These are phyloP conservation scores for Meteorus cinctellus DNA, from an alignment of 2,888 invertebrate genomes.

Conservation along the genomic window DNA sequence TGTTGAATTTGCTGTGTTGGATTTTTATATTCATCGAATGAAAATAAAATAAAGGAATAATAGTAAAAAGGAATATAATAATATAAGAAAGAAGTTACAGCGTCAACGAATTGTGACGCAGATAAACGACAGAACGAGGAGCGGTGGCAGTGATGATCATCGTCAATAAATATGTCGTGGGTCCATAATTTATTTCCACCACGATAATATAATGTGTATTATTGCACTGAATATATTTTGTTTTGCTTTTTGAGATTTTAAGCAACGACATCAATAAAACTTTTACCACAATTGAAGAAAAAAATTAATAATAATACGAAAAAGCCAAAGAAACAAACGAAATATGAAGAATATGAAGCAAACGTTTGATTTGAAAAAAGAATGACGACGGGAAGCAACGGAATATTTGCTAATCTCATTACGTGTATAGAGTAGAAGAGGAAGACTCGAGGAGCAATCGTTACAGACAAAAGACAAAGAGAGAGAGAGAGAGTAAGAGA, in stretches of 20 bases:
- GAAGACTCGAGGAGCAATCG: conserved; percentile 21
- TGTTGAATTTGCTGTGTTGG: background rate
- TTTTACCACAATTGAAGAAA: background rate
- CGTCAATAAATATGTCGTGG: conserved; percentile 16
- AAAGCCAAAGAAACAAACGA: background rate
- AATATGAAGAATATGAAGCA: background rate
- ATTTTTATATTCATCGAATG: background rate
- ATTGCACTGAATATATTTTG: background rate
- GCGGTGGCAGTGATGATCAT: conserved; percentile 2
- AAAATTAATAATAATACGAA: background rate
- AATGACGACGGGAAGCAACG: too few relatives aligned
- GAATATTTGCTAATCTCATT: too few relatives aligned
- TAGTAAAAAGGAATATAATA: background rate
- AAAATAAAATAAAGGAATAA: background rate
- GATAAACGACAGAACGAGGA: background rate
- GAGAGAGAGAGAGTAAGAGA: background rate
- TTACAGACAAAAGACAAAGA: background rate
- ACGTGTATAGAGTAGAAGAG: conserved; percentile 33
- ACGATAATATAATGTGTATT: conserved; percentile 18
- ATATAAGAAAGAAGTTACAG: conserved; percentile 2
- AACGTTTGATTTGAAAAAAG: too few relatives aligned
- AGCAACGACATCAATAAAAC: background rate
- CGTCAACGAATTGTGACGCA: conserved; percentile 3
- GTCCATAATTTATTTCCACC: conserved; percentile 7
- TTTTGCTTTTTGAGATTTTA: background rate